Evolutionary conservation across 1,140 invertebrate species (phyloP), one percentile per base, ranked within the genome.

Genomic region (Achroia grisella): DNA sequence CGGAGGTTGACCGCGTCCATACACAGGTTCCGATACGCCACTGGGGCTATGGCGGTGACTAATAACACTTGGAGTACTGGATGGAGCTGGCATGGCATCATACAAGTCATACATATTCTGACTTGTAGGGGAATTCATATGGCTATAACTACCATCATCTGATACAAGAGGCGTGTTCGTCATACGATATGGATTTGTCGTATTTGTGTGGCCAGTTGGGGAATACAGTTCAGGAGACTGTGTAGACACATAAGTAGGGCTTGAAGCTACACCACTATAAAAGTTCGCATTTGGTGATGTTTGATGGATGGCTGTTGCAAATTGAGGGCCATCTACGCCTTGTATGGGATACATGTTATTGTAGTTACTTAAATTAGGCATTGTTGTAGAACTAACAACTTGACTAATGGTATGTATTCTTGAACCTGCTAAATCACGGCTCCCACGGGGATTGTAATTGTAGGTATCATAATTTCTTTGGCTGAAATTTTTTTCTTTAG

Each of bases 31-130:
- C 17, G 79, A 62, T 43, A 70, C 15, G 27, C 57, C 68, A 57
- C 65, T 81, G 17, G 79, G 71, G 51, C 74, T 85, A 44, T 78
- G 69, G 6, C 68, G 63, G 44, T 72, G 73, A 44, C 60, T 69
- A 8, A 70, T 61, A 27, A 71, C 63, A 63, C 66, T 80, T 12
- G 74, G 72, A 30, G 75, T 56, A 56, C 76, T 75, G 10, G 73
- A 75, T 35, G 80, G 59, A 44, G 71, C 60, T 42, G 77, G 78
- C 39, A 80, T 67, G 40, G 63, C 68, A 46, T 83, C 77, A 74
- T 83, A 85, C 44, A 85, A 56, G 40, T 83, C 76, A 67, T 80
- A 82, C 63, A 80, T 71, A 48, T 81, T 82, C 57, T 83, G 79
- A 61, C 69, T 78, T 46, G 70, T 56, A 40, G 71, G 71, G 44